Percentiles rank a stretch among this genome's conserved stretches.
phyloP scores from a whole-genome alignment of 2,797 vertebrate genomes.

The Helostoma temminkii region DNA sequence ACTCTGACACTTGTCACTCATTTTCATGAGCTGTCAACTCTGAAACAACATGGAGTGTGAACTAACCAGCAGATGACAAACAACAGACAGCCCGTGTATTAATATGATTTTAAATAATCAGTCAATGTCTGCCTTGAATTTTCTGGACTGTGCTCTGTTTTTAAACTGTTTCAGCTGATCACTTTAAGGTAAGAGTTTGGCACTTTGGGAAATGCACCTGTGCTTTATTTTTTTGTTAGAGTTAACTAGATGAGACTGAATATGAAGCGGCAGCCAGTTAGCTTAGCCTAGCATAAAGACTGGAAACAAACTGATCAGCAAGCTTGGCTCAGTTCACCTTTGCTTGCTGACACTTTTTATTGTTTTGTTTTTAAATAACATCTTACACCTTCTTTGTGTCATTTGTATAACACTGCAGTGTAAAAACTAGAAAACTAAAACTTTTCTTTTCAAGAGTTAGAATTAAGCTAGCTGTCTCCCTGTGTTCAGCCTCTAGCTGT shows the following conservation, averaged over 20 bases:
- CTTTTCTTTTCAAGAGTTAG: background rate
- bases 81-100: slow-evolving; percentile 40
- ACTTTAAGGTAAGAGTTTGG: slow-evolving; percentile 5
- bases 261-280: background rate
- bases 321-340: background rate
- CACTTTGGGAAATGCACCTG: slow-evolving; percentile 15
- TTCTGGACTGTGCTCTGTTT: background rate
- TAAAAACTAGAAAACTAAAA: no score
- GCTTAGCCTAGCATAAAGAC: background rate
- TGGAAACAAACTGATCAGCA: background rate
- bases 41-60: slow-evolving; percentile 34
- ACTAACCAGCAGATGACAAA: slow-evolving; percentile 38
- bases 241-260: background rate
- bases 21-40: slow-evolving; percentile 50
- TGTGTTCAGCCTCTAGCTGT: background rate
- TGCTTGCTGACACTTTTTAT: background rate
- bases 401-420: background rate
- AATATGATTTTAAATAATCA: slow-evolving; percentile 31
- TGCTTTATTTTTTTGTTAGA: background rate
- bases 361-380: background rate
- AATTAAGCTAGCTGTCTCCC: background rate
- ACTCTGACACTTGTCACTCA: slow-evolving; percentile 53
- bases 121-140: slow-evolving; percentile 2
- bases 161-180: background rate
- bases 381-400: background rate